Base-by-base conservation (phyloP, 2,888 invertebrate species). In the Formica aserva region DNA sequence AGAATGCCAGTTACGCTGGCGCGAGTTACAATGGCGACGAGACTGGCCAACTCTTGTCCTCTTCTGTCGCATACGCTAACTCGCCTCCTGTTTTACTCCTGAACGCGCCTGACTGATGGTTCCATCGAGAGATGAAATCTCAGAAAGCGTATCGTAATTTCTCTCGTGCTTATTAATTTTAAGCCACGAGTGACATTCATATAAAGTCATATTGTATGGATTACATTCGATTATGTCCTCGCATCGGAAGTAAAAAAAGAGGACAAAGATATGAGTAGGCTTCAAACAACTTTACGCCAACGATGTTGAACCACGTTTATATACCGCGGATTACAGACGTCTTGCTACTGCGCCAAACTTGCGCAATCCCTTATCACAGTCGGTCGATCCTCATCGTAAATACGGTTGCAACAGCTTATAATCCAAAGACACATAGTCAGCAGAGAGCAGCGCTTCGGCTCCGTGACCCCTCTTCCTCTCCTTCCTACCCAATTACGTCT, bases 321-420 rank as follows among this genome's bases (percentile, higher is more conserved):
- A 85, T 75, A 85, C 4, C 83, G 67, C 85, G 90, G 90, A 91
- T 92, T 89, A 90, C 85, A 78, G 86, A 85, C 81, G 86, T 76
- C 84, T 88, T 86, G 91, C 92, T 91, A 91, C 91, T 89, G 88
- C 90, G 86, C 87, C 88, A 83, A 88, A 85, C 91, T 92, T 92
- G 90, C 90, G 92, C 91, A 91, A 90, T 91, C 87, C 87, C 91
- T 92, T 92, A 93, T 93, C 92, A 84, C 85, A 74, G 72, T 41
- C 82, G 86, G 86, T 87, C 84, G 85, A 91, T 91, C 88, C 91
- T 85, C 90, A 80, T 81, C 87, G 91, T 91, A 91, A 93, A 93
- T 90, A 91, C 91, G 90, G 92, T 92, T 92, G 92, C 92, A 91
- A 91, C 92, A 89, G 87, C 89, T 90, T 88, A 85, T 92, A 91